phyloP scores from a whole-genome alignment of 1,140 invertebrate genomes.

The Hyles euphorbiae region DNA sequence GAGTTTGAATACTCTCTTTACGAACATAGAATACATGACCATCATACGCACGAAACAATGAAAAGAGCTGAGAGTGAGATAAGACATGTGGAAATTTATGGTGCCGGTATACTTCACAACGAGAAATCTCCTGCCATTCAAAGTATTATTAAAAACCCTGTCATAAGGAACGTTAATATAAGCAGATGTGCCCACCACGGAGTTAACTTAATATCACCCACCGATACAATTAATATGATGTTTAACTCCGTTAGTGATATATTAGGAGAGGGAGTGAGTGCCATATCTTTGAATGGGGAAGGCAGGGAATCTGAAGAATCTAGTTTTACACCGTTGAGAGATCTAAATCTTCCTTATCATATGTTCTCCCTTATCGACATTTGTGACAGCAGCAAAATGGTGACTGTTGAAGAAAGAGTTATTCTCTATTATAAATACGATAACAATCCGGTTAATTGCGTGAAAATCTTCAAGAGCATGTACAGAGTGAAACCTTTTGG shows the following conservation, averaged over 20 bases:
- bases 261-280: slow-evolving; percentile 91
- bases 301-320: slow-evolving; percentile 91
- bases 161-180: slow-evolving; percentile 89
- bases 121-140: slow-evolving; percentile 96
- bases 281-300: slow-evolving; percentile 94
- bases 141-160: slow-evolving; percentile 89
- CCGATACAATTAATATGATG: slow-evolving; percentile 83
- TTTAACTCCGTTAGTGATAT: slow-evolving; percentile 87
- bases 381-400: slow-evolving; percentile 95
- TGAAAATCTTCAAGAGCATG: slow-evolving; percentile 95
- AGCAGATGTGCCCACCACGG: slow-evolving; percentile 92
- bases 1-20: slow-evolving; percentile 92
- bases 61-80: slow-evolving; percentile 84
- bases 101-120: slow-evolving; percentile 97
- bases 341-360: slow-evolving; percentile 93
- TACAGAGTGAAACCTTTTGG: slow-evolving; percentile 91
- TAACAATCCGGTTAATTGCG: slow-evolving; percentile 96
- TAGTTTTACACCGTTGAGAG: slow-evolving; percentile 89
- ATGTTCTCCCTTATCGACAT: slow-evolving; percentile 97
- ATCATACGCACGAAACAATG: slow-evolving; percentile 83
- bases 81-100: slow-evolving; percentile 90
- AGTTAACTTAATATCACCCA: slow-evolving; percentile 93
- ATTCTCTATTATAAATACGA: slow-evolving; percentile 98
- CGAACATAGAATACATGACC: slow-evolving; percentile 88
- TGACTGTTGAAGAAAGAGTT: slow-evolving; percentile 92